Percentiles rank a stretch among this genome's conserved stretches.
These are phyloP conservation scores for Carassius gibelio DNA, from an alignment of 2,113 vertebrate genomes.

Conservation along the genomic window DNA sequence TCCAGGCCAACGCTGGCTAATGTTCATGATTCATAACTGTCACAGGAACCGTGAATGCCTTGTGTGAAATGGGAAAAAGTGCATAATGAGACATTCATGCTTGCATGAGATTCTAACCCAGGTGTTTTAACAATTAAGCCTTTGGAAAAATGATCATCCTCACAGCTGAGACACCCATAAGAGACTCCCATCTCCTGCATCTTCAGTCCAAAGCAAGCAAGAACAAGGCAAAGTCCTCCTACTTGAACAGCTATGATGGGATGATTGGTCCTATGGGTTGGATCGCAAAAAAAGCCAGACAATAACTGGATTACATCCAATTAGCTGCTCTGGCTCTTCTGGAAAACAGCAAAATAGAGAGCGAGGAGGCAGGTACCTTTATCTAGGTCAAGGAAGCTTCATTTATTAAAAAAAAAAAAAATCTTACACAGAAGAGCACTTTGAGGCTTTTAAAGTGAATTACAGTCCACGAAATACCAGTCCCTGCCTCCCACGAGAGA, in stretches of 20 bases:
- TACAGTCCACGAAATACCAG: constrained; percentile 29
- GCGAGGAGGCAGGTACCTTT: constrained; percentile 17
- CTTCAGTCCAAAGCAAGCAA: constrained; percentile 30
- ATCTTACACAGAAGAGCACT: constrained; percentile 31
- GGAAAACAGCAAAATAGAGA: constrained; percentile 25
- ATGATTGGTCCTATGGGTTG: constrained; percentile 2
- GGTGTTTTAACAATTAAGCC: constrained; percentile 19
- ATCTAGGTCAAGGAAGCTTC: constrained; percentile 34
- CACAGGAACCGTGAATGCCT: constrained; percentile 6
- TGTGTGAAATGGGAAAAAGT: not conserved
- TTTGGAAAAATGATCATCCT: constrained; percentile 11
- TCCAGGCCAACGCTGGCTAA: not conserved
- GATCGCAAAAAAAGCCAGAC: constrained; percentile 9
- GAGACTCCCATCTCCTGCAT: not conserved
- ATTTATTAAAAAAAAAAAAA: constrained; percentile 36
- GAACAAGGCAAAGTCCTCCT: not conserved
- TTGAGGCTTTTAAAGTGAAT: constrained; percentile 50
- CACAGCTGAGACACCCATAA: not conserved
- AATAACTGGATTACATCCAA: constrained; percentile 27
- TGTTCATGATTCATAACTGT: not conserved
- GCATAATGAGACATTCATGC: constrained; percentile 7
- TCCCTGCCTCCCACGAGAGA: constrained; percentile 35
- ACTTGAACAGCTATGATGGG: not conserved
- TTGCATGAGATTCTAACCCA: constrained; percentile 15
- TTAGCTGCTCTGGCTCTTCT: constrained; percentile 28